phyloP scores from a whole-genome alignment of 1,140 invertebrate species.

The Nephila pilipes region DNA sequence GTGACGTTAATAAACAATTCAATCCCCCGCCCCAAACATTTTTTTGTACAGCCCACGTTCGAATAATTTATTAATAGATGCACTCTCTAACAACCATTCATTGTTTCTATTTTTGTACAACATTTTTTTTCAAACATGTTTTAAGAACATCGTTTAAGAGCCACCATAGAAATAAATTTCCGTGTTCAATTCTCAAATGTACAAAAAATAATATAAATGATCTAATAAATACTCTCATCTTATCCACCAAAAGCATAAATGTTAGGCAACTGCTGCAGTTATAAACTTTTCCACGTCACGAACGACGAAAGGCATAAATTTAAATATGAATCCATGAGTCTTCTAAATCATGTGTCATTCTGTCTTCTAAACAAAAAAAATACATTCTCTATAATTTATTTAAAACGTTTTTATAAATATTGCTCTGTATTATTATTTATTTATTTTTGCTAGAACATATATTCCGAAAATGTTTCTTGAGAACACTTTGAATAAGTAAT shows the following conservation, averaged over 20 bases:
- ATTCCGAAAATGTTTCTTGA: neutral
- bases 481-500: neutral
- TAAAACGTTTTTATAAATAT: neutral
- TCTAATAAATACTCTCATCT: constrained; percentile 10
- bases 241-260: neutral
- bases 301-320: neutral
- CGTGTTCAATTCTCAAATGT: neutral
- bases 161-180: neutral
- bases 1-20: too few relatives aligned
- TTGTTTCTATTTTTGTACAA: too few relatives aligned
- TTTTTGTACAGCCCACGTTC: too few relatives aligned
- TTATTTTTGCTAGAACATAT: neutral
- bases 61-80: too few relatives aligned
- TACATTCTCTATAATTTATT: neutral
- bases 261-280: neutral
- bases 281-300: neutral
- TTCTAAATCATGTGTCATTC: neutral
- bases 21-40: too few relatives aligned
- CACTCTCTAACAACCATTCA: too few relatives aligned
- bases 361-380: neutral
- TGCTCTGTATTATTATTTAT: neutral
- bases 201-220: neutral
- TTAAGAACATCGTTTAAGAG: neutral
- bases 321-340: neutral
- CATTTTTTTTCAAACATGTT: neutral